Percentiles rank a stretch among this genome's conserved stretches.
Conservation (phyloP, 2,113 vertebrate species). For the Dasyornis broadbenti region DNA sequence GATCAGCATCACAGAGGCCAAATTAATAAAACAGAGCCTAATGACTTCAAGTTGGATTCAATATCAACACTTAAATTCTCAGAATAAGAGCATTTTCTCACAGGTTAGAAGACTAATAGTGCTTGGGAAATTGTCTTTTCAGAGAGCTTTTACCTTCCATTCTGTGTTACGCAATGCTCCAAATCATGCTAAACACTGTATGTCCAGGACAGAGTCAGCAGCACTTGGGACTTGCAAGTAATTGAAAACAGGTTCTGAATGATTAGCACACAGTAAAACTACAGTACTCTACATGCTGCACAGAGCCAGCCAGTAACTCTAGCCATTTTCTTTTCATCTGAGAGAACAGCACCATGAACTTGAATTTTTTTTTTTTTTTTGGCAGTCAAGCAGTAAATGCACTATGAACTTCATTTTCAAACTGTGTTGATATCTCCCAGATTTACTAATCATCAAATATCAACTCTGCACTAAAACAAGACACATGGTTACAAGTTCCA, state of each 20-base stretch:
- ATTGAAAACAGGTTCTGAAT: constrained; percentile 59
- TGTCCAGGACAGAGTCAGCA: neutral
- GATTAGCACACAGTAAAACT: constrained; percentile 28
- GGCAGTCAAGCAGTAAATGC: neutral
- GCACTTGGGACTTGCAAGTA: constrained; percentile 18
- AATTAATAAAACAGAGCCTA: constrained; percentile 38
- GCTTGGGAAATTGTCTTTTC: neutral
- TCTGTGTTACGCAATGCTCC: neutral
- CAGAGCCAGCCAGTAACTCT: constrained; percentile 31
- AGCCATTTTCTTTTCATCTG: constrained; percentile 27
- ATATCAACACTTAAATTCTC: neutral
- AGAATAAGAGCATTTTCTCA: neutral
- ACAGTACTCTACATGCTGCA: neutral
- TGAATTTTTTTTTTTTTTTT: neutral
- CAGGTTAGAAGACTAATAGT: neutral
- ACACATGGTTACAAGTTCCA: neutral
- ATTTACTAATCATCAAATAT: constrained; percentile 43
- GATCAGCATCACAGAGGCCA: neutral
- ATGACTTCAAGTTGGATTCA: constrained; percentile 15
- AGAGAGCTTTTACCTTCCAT: constrained; percentile 21
- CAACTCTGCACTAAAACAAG: neutral
- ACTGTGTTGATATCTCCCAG: constrained; percentile 12
- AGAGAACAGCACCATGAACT: neutral
- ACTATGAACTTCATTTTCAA: constrained; percentile 4
- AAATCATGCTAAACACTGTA: neutral